Evolutionary conservation across 1,140 invertebrate genomes (phyloP).

Genomic region (Drosophila quadrilineata): DNA sequence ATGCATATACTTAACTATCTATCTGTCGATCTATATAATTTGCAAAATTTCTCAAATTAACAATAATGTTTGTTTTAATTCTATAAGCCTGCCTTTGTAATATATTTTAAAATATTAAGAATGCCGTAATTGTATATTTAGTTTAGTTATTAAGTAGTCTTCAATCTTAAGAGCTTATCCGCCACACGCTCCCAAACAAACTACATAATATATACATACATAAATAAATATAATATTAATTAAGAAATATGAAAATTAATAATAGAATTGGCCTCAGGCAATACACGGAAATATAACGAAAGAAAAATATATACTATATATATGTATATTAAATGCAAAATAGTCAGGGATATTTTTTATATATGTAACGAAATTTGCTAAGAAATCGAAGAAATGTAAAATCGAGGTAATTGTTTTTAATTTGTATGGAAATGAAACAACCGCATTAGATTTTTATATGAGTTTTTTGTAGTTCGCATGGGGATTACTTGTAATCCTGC

Average conservation of each 20-base stretch:
- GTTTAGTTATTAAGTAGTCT: constrained; percentile 42
- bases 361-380: constrained; percentile 66
- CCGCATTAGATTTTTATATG: constrained; percentile 41
- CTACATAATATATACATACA: neutral
- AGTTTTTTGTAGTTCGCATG: constrained; percentile 57
- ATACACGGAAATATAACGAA: constrained; percentile 28
- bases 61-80: constrained; percentile 30
- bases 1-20: constrained; percentile 61
- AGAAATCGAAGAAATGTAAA: constrained; percentile 16
- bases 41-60: constrained; percentile 50
- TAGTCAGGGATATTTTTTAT: constrained; percentile 79
- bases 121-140: constrained; percentile 64
- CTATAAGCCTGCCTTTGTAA: constrained; percentile 71
- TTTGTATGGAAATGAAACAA: no score
- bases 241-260: constrained; percentile 24
- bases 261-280: constrained; percentile 68
- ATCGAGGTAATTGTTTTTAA: constrained; percentile 34
- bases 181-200: constrained; percentile 43
- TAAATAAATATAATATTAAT: constrained; percentile 16
- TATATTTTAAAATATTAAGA: constrained; percentile 69
- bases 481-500: neutral
- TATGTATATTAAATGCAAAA: constrained; percentile 42
- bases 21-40: no score
- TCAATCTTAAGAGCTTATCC: constrained; percentile 62
- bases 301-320: constrained; percentile 14